These are phyloP conservation scores for Rhynchophorus ferrugineus DNA, from an alignment of 1,140 invertebrate species.

Conservation along the genomic window DNA sequence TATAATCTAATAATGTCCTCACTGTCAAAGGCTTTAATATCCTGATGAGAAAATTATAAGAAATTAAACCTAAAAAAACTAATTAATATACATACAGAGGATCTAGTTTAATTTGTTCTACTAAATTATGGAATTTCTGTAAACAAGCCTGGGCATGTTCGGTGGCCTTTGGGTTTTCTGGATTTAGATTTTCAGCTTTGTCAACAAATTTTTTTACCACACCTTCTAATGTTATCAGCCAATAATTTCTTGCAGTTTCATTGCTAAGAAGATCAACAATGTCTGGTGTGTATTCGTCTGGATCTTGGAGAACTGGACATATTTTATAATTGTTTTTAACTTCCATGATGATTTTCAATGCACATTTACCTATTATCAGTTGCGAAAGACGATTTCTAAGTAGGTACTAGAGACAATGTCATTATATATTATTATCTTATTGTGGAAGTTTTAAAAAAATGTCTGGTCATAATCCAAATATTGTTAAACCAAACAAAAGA, in stretches of 20 bases:
- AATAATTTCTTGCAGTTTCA: constrained; percentile 81
- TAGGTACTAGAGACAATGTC: background rate
- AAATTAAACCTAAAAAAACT: too few relatives aligned
- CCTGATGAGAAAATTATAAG: constrained; percentile 31
- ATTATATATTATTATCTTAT: background rate
- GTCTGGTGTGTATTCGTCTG: constrained; percentile 70
- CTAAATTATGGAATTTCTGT: constrained; percentile 72
- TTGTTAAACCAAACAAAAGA: background rate
- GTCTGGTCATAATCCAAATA: too few relatives aligned
- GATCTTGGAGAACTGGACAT: constrained; percentile 44
- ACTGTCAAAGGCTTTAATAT: constrained; percentile 79
- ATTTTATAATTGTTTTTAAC: background rate
- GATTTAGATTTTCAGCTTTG: constrained; percentile 64
- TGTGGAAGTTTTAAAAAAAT: too few relatives aligned
- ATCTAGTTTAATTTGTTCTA: constrained; percentile 70
- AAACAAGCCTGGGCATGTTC: constrained; percentile 75
- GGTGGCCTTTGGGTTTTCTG: constrained; percentile 67
- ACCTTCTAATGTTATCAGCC: constrained; percentile 85
- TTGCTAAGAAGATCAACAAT: constrained; percentile 82
- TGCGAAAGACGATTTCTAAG: background rate
- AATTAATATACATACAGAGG: constrained; percentile 74
- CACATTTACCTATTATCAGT: background rate
- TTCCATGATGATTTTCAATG: background rate
- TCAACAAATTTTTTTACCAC: constrained; percentile 70
- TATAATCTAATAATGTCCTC: constrained; percentile 80